Base-by-base conservation (phyloP, 2,888 invertebrate genomes). In the Apotomis betuletana region DNA sequence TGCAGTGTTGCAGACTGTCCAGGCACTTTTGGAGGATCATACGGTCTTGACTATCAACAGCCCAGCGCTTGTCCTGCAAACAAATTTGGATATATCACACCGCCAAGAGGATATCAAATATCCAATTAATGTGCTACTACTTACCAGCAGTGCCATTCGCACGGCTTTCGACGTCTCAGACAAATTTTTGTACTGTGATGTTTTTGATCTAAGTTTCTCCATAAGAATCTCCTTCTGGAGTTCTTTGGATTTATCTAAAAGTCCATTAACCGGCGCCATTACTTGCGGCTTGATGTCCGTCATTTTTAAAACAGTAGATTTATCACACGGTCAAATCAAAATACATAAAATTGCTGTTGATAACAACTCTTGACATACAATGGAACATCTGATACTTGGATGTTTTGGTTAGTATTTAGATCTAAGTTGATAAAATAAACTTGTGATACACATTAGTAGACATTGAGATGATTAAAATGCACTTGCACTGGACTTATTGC, bases 1-100 rank as follows among this genome's bases (percentile, higher is more conserved):
- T 98, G 74, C 97, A 98, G 88, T 98, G 97, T 84, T 98, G 98
- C 79, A 99, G 94, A 73, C 97, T 97, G 85, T 99, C 98, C 76
- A 99, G 92, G 87, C 98, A 98, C 90, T 97, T 97, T 87, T 98
- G 98, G 74, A 98, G 94, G 80, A 97, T 97, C 81, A 95, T 95
- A 82, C 97, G 96, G 85, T 98, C 98, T 54, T 96, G 95, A 80
- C 95, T 96, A 83, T 99, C 98, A 68, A 98, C 94, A 4, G 97
- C 96, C 91, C 97, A 97, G 75, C 98, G 94, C 87, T 98, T 98
- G 83, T 98, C 98, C 97, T 97, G 85, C 15, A 89, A 76, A 61
- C 15, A 77, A 78, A 70, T 49, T 57, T 57, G 49, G 36, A 61
- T 38, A 52, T 59, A 54, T 38, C 64, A 70, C 38, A 51, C 67